phyloP scores from a whole-genome alignment of 2,797 vertebrate genomes.

The Megaceryle alcyon region DNA sequence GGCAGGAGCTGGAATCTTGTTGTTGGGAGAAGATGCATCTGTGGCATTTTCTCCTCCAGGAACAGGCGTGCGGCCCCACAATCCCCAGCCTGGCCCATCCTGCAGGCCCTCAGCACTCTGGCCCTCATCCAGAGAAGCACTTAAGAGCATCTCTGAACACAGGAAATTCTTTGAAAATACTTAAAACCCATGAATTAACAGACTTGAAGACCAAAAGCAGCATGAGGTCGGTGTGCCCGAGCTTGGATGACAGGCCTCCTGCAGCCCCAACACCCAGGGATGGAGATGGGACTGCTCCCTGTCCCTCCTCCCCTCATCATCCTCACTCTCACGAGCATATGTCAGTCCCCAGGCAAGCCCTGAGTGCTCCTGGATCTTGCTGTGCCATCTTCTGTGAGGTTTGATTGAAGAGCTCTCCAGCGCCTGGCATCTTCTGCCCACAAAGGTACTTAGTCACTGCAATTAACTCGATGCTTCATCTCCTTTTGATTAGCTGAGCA shows the following conservation, averaged over 20 bases:
- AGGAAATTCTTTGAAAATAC: not conserved
- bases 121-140: not conserved
- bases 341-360: not conserved
- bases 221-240: fast-evolving
- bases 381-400: not conserved
- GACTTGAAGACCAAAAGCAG: not conserved
- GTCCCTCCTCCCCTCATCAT: not conserved
- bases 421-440: not conserved
- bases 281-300: fast-evolving
- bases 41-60: not conserved
- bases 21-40: not conserved
- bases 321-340: fast-evolving
- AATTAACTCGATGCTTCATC: constrained; percentile 19
- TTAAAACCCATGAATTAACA: not conserved
- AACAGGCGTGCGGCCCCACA: fast-evolving
- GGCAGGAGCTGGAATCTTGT: not conserved
- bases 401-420: constrained; percentile 68
- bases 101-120: not conserved
- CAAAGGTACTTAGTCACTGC: not conserved
- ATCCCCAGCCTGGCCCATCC: fast-evolving
- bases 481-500: not conserved
- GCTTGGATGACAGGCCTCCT: not conserved
- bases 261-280: not conserved
- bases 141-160: not conserved
- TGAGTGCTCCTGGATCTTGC: not conserved